phyloP scores from a whole-genome alignment of 2,797 vertebrate genomes.

The Salmo trutta region DNA sequence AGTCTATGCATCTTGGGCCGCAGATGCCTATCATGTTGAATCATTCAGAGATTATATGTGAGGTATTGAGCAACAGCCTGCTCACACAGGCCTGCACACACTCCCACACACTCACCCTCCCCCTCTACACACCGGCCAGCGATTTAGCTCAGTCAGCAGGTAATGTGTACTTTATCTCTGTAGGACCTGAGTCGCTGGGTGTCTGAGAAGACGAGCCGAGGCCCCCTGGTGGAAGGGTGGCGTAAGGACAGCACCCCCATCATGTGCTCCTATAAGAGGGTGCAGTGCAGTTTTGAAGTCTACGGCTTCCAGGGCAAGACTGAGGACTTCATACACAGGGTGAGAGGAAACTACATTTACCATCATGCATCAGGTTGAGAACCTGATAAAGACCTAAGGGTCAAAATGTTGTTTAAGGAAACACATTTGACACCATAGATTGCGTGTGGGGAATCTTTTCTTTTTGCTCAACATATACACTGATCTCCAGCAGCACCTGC shows the following conservation, averaged over 20 bases:
- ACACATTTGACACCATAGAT: neutral
- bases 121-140: neutral
- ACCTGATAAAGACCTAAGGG: neutral
- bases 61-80: conserved; percentile 43
- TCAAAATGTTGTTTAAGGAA: neutral
- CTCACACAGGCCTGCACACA: conserved; percentile 2
- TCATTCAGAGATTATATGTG: conserved; percentile 29
- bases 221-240: conserved; percentile 79
- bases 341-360: conserved; percentile 40
- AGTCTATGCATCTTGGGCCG: conserved; percentile 27
- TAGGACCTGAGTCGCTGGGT: conserved; percentile 80
- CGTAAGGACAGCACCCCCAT: conserved; percentile 68
- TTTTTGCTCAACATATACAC: neutral
- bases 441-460: neutral
- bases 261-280: conserved; percentile 86
- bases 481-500: neutral
- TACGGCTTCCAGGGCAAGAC: conserved; percentile 81
- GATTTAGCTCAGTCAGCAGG: conserved; percentile 59
- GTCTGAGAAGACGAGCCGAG: conserved; percentile 78
- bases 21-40: conserved; percentile 40
- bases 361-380: neutral
- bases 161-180: conserved; percentile 46
- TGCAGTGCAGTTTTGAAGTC: conserved; percentile 82
- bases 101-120: neutral
- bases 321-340: conserved; percentile 81